Evolutionary conservation across 2,113 vertebrate species (phyloP), one percentile per base, ranked within the genome.

Genomic region (Oreochromis tanganicae): DNA sequence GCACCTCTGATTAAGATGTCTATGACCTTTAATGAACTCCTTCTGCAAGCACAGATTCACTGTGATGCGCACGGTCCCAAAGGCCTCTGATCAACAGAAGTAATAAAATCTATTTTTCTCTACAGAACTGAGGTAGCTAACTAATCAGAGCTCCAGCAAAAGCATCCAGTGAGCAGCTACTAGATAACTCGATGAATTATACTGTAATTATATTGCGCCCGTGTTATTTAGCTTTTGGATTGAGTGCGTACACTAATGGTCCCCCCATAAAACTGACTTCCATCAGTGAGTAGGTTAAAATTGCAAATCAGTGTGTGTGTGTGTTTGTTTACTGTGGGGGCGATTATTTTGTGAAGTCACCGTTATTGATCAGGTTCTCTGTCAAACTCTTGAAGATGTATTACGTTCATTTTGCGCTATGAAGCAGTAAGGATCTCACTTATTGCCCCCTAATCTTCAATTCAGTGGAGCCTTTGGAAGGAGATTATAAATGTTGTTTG

Each of bases 291-390:
- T 9, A 43, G 81, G 78, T 86, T 83, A 81, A 83, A 86, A 84
- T 46, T 85, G 73, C 75, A 89, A 63, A 80, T 80, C 68, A 32
- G 80, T 81, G 38, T 38, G 46, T 75, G 52, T 78, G 71, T 36
- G 21, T 78, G 78, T 56, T 50, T 81, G 80, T 55, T 54, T 63
- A 46, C 81, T 54, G 3, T 24, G 5, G 24, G 12, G 24, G 2
- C 3, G 75, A 78, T 85, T 85, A 80, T 80, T 85, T 85, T 81
- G 61, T 79, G 46, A 63, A 83, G 85, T 84, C 89, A 14, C 59
- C 12, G 9, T 88, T 89, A 83, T 92, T 87, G 91, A 91, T 92
- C 63, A 86, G 12, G 54, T 66, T 73, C 32, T 88, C 82, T 75
- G 48, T 89, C 83, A 80, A 79, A 87, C 79, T 68, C 75, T 85